A percentile compares a stretch with the other conserved stretches of the same genome.
These are phyloP conservation scores for Malacoctenus gilli DNA, from an alignment of 2,797 vertebrate species.

Conservation along the genomic window DNA sequence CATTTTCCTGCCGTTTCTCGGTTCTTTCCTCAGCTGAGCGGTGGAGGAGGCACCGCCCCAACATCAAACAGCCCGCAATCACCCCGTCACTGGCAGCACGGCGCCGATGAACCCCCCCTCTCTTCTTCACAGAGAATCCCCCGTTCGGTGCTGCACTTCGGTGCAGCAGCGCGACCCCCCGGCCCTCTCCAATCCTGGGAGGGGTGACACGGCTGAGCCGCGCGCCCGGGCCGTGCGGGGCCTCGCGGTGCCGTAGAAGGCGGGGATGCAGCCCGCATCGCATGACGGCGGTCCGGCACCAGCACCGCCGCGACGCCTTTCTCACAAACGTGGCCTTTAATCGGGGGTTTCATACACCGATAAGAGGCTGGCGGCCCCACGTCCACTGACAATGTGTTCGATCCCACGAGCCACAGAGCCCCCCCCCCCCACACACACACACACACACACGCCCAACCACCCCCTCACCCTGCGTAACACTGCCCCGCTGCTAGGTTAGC, in stretches of 20 bases:
- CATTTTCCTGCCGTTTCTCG: no score
- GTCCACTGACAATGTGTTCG: conserved; percentile 10
- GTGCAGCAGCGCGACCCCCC: no score
- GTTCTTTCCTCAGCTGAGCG: no score
- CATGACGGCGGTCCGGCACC: neutral
- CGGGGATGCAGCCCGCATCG: conserved; percentile 34
- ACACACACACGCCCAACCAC: no score
- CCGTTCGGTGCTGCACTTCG: no score
- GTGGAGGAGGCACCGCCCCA: conserved; percentile 88
- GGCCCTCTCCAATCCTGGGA: no score
- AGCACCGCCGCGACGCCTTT: neutral
- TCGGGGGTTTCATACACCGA: conserved; percentile 68
- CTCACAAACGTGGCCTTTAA: conserved; percentile 46
- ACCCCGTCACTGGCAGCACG: conserved; percentile 19
- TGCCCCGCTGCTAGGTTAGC: conserved; percentile 1
- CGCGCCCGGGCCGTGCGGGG: conserved; percentile 54
- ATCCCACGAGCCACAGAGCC: neutral
- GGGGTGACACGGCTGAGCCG: no score
- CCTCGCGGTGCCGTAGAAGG: no score
- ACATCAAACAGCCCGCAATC: conserved; percentile 77
- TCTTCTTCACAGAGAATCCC: no score
- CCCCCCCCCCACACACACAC: no score
- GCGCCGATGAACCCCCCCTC: no score
- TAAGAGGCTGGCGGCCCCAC: conserved; percentile 9
- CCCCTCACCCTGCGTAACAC: conserved; percentile 14